Conservation (phyloP, 2,113 vertebrate genomes). For the Campylomormyrus tamandua region DNA sequence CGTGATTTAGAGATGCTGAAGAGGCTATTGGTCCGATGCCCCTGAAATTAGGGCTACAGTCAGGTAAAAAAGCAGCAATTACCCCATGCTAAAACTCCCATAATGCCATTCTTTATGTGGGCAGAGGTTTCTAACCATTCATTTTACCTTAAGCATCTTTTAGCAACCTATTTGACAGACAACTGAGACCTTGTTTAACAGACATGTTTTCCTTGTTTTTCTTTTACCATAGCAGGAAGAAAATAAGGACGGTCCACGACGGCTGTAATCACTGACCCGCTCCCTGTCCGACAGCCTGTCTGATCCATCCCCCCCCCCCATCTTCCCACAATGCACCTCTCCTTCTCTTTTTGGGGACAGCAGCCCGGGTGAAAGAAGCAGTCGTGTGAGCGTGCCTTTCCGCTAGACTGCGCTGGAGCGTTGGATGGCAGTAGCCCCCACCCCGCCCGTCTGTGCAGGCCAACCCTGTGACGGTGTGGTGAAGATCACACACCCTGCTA, state of each 20-base stretch:
- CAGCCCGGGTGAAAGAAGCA: constrained; percentile 54
- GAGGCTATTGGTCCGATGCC: constrained; percentile 35
- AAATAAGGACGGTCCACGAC: neutral
- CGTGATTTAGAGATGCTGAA: constrained; percentile 28
- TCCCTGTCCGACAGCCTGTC: constrained; percentile 54
- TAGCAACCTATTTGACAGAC: constrained; percentile 48
- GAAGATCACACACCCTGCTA: neutral
- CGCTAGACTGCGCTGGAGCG: constrained; percentile 43
- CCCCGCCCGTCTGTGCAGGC: constrained; percentile 15
- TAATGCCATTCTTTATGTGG: constrained; percentile 23
- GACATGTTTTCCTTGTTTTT: neutral
- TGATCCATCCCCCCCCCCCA: constrained; percentile 27
- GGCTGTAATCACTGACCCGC: constrained; percentile 57
- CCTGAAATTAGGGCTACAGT: constrained; percentile 6
- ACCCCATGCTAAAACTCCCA: neutral
- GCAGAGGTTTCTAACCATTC: constrained; percentile 43
- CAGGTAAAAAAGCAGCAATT: neutral
- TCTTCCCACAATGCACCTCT: constrained; percentile 39
- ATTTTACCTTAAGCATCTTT: constrained; percentile 43
- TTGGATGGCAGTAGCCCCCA: constrained; percentile 6
- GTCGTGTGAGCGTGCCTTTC: constrained; percentile 52
- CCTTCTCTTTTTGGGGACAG: constrained; percentile 23
- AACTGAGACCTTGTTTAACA: constrained; percentile 64
- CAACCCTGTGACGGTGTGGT: neutral
- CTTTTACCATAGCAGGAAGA: constrained; percentile 27